A percentile compares a stretch with the other conserved stretches of the same genome.
Evolutionary conservation across 2,888 invertebrate species (phyloP).

Genomic region (Lasioglossum vierecki): DNA sequence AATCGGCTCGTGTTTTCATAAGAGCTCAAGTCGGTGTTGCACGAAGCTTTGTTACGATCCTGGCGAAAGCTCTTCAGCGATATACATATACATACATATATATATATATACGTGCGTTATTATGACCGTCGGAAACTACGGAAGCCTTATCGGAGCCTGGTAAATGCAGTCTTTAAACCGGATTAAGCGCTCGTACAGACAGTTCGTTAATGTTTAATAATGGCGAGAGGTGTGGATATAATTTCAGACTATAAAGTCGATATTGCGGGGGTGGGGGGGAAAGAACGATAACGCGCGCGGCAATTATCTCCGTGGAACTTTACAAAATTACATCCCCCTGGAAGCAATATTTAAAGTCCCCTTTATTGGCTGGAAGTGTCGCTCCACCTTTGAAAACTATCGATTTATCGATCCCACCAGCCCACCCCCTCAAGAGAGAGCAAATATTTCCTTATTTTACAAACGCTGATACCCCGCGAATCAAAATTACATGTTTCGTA

Average conservation of each 20-base stretch:
- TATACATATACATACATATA: neutral
- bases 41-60: constrained; percentile 23
- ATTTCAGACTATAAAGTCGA: constrained; percentile 43
- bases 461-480: neutral
- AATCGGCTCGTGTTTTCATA: neutral
- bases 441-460: neutral
- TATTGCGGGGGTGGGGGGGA: neutral
- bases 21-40: neutral
- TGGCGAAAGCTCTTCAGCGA: constrained; percentile 11
- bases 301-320: constrained; percentile 33
- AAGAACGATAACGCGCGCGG: constrained; percentile 30
- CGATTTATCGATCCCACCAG: neutral
- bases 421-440: no score
- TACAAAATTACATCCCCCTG: neutral
- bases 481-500: neutral
- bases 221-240: constrained; percentile 43
- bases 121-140: constrained; percentile 10
- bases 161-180: constrained; percentile 51
- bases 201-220: constrained; percentile 57
- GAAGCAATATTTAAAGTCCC: neutral
- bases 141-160: constrained; percentile 45
- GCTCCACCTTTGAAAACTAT: neutral
- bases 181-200: constrained; percentile 42
- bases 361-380: neutral
- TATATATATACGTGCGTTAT: constrained; percentile 6